Base-by-base conservation (phyloP, 2,888 invertebrate genomes). In the Carterocephalus palaemon region DNA sequence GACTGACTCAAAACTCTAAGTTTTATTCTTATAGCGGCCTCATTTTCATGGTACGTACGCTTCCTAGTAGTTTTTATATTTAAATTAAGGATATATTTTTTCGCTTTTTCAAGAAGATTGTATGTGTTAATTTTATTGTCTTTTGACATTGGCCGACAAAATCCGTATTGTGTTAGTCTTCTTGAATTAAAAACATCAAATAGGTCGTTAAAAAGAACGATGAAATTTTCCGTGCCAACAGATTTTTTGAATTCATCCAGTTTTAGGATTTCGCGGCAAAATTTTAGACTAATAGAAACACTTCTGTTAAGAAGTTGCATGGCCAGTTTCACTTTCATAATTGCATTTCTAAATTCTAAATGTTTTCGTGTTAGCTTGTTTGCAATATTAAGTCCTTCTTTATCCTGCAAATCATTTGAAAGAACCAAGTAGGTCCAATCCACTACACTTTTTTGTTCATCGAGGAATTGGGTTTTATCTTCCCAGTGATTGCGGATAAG, bases 401-500 rank as follows among this genome's bases (percentile, higher is more conserved):
- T 16, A 8, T 31, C n/a, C n/a, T n/a, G n/a, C n/a, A n/a, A n/a
- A 9, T 31, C 15, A 17, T 16, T 8, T 31, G 8, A 17, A 1
- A 31, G 16, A 17, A 31, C 3, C 3, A 31, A 4, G 13, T 31
- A 7, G 3, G 16, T 31, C 2, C 15, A 31, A 16, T 31, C 31
- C 16, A 31, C n/a, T n/a, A n/a, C n/a, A n/a, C n/a, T 20, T 20
- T 29, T 26, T 17, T 26, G 10, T 10, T 46, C 17, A 12, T 40
- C 29, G 3, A 36, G 16, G 23, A 49, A 40, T 19, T 7, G 3
- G 7, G 22, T 16, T 36, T 48, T 49, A 3, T 13, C 8, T 46
- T 54, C 51, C 5, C 43, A 56, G 20, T 48, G 41, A 42, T 57
- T 59, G 12, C 54, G 12, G 2, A 56, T 23, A 2, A 58, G 22